Percentiles rank a stretch among this genome's conserved stretches.
Conservation (phyloP, 2,113 vertebrate species). For the Lepisosteus oculatus region DNA sequence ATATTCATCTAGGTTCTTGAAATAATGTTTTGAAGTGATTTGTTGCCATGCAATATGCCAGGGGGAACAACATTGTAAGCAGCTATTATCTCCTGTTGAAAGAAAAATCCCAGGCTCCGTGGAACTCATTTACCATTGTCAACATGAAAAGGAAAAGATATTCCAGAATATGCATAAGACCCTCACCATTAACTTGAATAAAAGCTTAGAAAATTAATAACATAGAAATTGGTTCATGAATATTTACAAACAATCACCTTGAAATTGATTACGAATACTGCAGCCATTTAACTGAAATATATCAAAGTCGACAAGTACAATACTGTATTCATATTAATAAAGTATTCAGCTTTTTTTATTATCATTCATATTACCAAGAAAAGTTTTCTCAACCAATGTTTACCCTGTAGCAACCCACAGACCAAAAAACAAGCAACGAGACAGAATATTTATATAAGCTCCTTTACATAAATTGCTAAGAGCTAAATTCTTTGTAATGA, state of each 20-base stretch:
- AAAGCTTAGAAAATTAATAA: conserved; percentile 33
- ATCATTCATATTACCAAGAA: too few relatives aligned
- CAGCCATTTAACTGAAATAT: conserved; percentile 31
- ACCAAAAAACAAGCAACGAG: too few relatives aligned
- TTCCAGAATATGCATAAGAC: conserved; percentile 37
- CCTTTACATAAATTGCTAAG: too few relatives aligned
- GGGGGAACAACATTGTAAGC: background rate
- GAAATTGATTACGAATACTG: conserved; percentile 40
- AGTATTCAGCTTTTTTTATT: background rate
- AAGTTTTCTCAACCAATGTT: too few relatives aligned
- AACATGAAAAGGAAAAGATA: conserved; percentile 29
- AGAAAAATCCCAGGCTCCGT: conserved; percentile 22
- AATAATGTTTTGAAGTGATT: background rate
- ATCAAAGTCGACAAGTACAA: conserved; percentile 30
- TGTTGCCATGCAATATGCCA: background rate
- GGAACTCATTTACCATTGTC: conserved; percentile 31
- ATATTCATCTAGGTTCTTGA: background rate
- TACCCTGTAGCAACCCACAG: too few relatives aligned
- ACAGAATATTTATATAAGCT: too few relatives aligned
- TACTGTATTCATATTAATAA: background rate
- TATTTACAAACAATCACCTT: conserved; percentile 34
- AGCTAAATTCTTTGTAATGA: too few relatives aligned
- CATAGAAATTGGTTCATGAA: conserved; percentile 28
- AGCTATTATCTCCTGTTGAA: background rate
- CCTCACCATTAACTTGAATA: conserved; percentile 27